These are phyloP conservation scores for Drosophila arawakana DNA, from an alignment of 1,140 invertebrate genomes.

Conservation along the genomic window DNA sequence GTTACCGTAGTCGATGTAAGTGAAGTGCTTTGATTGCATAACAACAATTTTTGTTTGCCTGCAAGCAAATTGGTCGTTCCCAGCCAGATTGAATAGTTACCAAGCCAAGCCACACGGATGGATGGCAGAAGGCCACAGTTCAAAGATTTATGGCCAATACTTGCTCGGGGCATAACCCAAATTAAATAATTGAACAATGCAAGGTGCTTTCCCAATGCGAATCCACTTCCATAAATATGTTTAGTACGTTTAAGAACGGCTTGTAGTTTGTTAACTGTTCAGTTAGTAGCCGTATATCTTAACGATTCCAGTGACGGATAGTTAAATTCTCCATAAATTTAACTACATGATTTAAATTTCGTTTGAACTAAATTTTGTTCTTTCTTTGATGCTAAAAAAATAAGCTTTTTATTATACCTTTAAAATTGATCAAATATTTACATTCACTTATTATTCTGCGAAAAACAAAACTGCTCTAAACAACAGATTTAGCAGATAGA, in stretches of 20 bases:
- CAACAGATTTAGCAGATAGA: too few relatives aligned
- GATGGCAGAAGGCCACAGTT: slow-evolving; percentile 4
- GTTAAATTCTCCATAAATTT: too few relatives aligned
- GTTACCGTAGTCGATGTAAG: slow-evolving; percentile 9
- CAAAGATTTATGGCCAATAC: slow-evolving; percentile 40
- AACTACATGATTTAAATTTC: too few relatives aligned
- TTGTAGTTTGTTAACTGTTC: slow-evolving; percentile 26
- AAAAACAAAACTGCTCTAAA: too few relatives aligned
- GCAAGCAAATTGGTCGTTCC: slow-evolving; percentile 37
- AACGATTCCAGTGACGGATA: background rate
- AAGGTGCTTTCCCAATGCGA: slow-evolving; percentile 8
- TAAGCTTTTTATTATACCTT: too few relatives aligned
- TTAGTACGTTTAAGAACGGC: background rate
- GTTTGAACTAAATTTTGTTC: too few relatives aligned
- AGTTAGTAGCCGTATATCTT: background rate
- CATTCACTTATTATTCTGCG: too few relatives aligned
- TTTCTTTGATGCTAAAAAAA: too few relatives aligned
- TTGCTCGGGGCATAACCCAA: slow-evolving; percentile 19
- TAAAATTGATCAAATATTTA: too few relatives aligned
- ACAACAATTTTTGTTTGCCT: slow-evolving; percentile 38
- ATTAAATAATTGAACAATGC: slow-evolving; percentile 44
- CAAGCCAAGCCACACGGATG: background rate
- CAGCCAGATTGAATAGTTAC: slow-evolving; percentile 29
- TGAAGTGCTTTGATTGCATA: slow-evolving; percentile 46
- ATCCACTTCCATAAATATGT: slow-evolving; percentile 1